These are phyloP conservation scores for Turritopsis dohrnii DNA, from an alignment of 30 jellyfish, hydroid and myxozoan species.

Conservation along the genomic window DNA sequence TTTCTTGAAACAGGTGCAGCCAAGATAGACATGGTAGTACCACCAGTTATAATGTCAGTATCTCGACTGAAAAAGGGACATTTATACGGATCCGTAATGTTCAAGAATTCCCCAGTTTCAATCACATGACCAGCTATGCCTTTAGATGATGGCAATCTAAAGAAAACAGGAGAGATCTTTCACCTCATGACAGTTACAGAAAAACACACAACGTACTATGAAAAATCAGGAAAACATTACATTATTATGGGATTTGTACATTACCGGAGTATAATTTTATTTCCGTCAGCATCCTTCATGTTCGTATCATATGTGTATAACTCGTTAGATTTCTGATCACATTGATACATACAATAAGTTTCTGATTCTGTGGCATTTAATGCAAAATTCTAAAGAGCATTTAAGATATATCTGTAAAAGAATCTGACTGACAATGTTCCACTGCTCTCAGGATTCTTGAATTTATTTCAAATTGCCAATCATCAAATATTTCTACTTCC, in stretches of 20 bases:
- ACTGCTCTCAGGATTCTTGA: no score
- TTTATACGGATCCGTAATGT: conserved; percentile 1
- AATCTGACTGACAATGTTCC: no score
- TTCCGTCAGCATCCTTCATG: neutral
- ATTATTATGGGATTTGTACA: neutral
- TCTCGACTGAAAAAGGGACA: conserved; percentile 6
- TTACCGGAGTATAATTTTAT: neutral
- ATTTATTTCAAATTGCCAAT: no score
- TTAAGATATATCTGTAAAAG: neutral
- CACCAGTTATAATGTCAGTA: neutral
- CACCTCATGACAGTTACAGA: neutral
- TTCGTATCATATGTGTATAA: neutral
- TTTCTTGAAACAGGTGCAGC: conserved; percentile 11
- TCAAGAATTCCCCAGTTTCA: neutral
- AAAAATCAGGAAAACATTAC: neutral
- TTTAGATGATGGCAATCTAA: neutral
- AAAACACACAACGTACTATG: neutral
- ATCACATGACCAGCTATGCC: conserved; percentile 24
- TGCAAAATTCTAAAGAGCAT: neutral
- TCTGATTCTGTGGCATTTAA: neutral
- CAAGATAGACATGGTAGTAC: conserved; percentile 15
- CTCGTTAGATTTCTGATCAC: neutral
- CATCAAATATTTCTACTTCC: no score
- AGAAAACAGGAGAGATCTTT: neutral
- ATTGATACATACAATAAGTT: conserved; percentile 2